Evolutionary conservation across 2,888 invertebrate species (phyloP).

Genomic region (Standfussiana lucernea): DNA sequence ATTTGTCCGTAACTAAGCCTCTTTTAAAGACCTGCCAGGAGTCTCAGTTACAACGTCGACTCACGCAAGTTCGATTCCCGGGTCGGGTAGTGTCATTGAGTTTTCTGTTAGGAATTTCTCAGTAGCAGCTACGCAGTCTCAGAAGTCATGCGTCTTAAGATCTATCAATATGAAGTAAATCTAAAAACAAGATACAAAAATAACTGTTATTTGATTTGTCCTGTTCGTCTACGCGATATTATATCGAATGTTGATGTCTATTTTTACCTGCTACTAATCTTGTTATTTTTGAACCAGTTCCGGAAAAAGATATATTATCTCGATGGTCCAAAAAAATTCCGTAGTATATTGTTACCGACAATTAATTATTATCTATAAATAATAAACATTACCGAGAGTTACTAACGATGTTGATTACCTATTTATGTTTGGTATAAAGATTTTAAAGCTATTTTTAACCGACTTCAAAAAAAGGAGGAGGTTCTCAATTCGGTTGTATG

Average conservation of each 20-base stretch:
- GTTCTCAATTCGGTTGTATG: too few relatives aligned
- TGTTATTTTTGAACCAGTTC: neutral
- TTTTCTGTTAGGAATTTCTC: too few relatives aligned
- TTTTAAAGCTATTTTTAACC: neutral
- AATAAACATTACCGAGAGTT: neutral
- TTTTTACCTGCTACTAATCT: too few relatives aligned
- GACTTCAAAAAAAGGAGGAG: too few relatives aligned
- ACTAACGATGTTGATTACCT: neutral
- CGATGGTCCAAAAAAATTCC: too few relatives aligned
- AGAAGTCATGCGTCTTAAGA: too few relatives aligned
- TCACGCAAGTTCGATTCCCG: too few relatives aligned
- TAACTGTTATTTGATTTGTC: neutral
- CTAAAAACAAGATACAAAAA: neutral
- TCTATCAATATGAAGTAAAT: neutral
- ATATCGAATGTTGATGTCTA: neutral
- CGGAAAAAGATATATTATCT: neutral
- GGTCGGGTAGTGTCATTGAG: too few relatives aligned
- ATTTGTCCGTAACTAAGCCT: too few relatives aligned
- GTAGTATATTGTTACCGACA: neutral
- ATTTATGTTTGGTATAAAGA: neutral
- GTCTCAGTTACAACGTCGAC: too few relatives aligned
- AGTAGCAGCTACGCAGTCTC: too few relatives aligned
- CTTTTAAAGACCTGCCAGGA: too few relatives aligned
- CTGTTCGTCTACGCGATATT: neutral
- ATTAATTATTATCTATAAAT: neutral